Evolutionary conservation across 1,140 invertebrate species (phyloP).

Genomic region (Aethina tumida): DNA sequence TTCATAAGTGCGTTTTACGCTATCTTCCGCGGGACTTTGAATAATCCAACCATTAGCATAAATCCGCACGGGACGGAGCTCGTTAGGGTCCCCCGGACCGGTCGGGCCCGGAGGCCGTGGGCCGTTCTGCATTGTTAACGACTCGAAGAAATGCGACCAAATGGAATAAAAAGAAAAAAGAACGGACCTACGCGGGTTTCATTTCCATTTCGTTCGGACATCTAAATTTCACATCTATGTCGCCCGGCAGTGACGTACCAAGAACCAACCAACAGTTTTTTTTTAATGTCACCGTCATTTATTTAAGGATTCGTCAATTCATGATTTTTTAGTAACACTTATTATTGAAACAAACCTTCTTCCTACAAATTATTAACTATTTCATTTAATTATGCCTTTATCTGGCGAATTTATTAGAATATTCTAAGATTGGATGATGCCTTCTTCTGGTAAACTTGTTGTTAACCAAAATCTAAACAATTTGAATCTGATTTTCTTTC

Average conservation of each 20-base stretch:
- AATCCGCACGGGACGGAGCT: too few relatives aligned
- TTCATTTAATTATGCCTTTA: too few relatives aligned
- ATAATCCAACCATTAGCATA: not conserved
- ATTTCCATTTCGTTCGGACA: constrained; percentile 11
- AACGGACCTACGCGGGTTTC: constrained; percentile 4
- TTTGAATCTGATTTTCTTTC: too few relatives aligned
- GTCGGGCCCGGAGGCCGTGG: not conserved
- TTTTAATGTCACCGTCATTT: not conserved
- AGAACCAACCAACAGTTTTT: not conserved
- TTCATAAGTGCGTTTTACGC: not conserved
- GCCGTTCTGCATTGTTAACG: constrained; percentile 8
- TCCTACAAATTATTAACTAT: too few relatives aligned
- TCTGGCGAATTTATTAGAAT: too few relatives aligned
- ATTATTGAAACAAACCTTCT: too few relatives aligned
- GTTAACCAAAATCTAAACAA: too few relatives aligned
- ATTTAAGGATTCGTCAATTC: not conserved
- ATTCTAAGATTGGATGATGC: too few relatives aligned
- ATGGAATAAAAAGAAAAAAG: not conserved
- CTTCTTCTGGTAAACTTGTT: too few relatives aligned
- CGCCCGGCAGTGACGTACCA: constrained; percentile 3
- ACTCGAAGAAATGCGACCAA: constrained; percentile 5
- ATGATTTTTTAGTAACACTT: too few relatives aligned
- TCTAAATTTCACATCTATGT: constrained; percentile 11
- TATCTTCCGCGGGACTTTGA: not conserved
- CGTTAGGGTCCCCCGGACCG: not conserved